Evolutionary conservation across 2,113 vertebrate species (phyloP), one percentile per base, ranked within the genome.

Genomic region (Embiotoca jacksoni): DNA sequence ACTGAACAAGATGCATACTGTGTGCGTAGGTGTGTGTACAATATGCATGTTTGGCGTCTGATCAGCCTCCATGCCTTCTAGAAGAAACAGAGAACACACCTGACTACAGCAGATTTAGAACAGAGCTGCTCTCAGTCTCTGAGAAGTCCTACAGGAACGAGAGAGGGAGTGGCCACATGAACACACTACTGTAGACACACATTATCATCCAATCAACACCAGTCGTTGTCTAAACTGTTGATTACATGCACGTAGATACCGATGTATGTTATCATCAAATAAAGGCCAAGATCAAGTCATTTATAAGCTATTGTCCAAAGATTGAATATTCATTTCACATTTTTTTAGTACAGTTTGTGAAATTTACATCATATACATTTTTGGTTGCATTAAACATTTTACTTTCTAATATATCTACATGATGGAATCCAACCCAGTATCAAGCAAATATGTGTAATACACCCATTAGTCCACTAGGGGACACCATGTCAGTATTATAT

Each of bases 41-140:
- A 75, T 86, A 65, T 88, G 83, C 75, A 76, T 39, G 62, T 78
- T 54, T 72, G 80, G 57, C 84, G n/a, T 80, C 56, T 83, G 87
- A 87, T 82, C 81, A 87, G 85, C 77, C 89, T 89, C 83, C 93
- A 93, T 93, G 92, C 93, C 86, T 88, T 90, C 82, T 55, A 88
- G 75, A 90, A 92, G 77, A 93, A 87, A 88, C 86, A 81, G 89
- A 87, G 61, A 90, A 92, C 94, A 94, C 93, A 95, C 94, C 94
- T 95, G 93, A 91, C 94, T 94, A 95, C 92, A 92, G 93, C 89
- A 93, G 93, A 78, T 88, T 92, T 83, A 92, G 87, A 88, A 92
- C 90, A 93, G 93, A 93, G 91, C 84, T 92, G 92, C 89, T 94
- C 85, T 94, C 93, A 91, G 88, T 93, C 88, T 93, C 92, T 91